phyloP scores from a whole-genome alignment of 2,113 vertebrate genomes.

The Odobenus rosmarus region DNA sequence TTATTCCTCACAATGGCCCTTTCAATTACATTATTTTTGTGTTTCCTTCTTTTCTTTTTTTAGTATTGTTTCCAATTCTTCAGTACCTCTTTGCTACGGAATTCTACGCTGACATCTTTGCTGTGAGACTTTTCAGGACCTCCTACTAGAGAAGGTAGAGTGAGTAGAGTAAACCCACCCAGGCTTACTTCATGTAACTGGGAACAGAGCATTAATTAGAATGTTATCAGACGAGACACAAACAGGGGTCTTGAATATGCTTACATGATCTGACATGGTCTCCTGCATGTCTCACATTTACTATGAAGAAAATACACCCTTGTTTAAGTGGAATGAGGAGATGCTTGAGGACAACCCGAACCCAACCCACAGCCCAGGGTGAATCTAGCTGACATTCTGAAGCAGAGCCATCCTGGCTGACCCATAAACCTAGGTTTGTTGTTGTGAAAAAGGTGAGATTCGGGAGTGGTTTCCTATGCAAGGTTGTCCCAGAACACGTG shows the following conservation, averaged over 20 bases:
- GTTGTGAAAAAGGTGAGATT: not conserved
- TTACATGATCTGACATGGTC: not conserved
- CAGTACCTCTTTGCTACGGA: not conserved
- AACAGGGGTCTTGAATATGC: not conserved
- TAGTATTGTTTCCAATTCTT: not conserved
- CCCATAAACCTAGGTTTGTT: not conserved
- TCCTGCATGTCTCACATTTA: not conserved
- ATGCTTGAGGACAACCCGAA: not conserved
- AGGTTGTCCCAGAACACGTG: not conserved
- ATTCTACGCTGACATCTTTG: not conserved
- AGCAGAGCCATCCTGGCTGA: not conserved
- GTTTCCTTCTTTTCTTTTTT: not conserved
- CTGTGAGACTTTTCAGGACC: not conserved
- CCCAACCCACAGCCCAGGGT: not conserved
- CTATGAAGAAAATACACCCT: not conserved
- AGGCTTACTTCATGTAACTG: not conserved
- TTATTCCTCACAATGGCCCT: not conserved
- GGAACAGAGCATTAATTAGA: not conserved
- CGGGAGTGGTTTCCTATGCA: not conserved
- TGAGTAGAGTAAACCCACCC: not conserved
- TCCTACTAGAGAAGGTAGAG: not conserved
- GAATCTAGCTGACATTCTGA: not conserved
- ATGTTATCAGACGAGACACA: not conserved
- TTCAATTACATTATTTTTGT: not conserved
- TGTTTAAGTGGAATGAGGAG: not conserved